Evolutionary conservation across 2,888 invertebrate species (phyloP).

Genomic region (Phaonia tiefii): DNA sequence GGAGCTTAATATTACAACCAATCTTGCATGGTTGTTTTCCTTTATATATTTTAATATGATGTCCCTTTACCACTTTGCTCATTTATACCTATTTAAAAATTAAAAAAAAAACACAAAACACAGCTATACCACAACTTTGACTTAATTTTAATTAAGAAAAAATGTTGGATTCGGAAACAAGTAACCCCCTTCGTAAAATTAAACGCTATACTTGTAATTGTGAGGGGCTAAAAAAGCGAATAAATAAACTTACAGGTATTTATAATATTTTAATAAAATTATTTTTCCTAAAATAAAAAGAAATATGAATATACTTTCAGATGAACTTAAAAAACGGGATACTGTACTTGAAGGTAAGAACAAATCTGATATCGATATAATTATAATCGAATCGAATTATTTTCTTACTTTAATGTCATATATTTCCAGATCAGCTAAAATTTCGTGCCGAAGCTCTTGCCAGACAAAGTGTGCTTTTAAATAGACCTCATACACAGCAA

Average conservation of each 20-base stretch:
- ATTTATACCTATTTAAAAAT: too few species aligned
- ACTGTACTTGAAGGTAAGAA: constrained; percentile 4
- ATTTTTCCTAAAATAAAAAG: not conserved
- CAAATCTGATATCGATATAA: not conserved
- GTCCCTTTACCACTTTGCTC: not conserved
- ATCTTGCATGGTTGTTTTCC: not conserved
- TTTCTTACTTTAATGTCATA: not conserved
- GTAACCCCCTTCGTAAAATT: constrained; percentile 38
- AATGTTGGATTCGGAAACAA: constrained; percentile 41
- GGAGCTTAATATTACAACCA: constrained; percentile 14
- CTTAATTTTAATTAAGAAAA: constrained; percentile 3
- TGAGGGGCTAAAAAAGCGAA: constrained; percentile 27
- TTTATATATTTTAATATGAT: not conserved
- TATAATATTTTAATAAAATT: not conserved
- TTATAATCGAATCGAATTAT: not conserved
- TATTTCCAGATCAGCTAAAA: not conserved
- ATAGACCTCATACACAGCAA: not conserved
- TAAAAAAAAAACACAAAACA: not conserved
- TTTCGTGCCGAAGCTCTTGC: too few species aligned
- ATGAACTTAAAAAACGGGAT: constrained; percentile 18
- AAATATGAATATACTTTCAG: not conserved
- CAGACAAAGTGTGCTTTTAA: too few species aligned
- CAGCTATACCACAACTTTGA: not conserved
- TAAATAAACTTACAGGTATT: constrained; percentile 30
- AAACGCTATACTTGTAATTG: constrained; percentile 36